Conservation (phyloP, 2,113 vertebrate species). For the Microtus oregoni region DNA sequence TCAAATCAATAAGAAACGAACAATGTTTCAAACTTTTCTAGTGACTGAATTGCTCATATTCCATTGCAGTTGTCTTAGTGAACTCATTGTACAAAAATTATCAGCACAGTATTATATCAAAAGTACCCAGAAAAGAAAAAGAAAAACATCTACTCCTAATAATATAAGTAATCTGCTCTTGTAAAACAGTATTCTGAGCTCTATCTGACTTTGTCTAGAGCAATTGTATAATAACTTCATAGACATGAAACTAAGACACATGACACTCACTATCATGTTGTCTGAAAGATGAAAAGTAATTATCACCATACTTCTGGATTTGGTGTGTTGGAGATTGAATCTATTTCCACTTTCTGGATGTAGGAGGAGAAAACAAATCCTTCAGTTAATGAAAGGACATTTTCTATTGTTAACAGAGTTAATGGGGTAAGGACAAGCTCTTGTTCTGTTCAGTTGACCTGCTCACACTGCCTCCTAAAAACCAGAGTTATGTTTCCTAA, state of each 20-base stretch:
- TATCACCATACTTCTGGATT: neutral
- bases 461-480: neutral
- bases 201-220: neutral
- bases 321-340: neutral
- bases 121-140: neutral
- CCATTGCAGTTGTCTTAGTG: neutral
- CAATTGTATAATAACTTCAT: neutral
- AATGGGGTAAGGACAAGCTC: neutral
- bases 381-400: neutral
- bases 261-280: neutral
- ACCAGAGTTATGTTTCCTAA: neutral
- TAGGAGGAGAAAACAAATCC: neutral
- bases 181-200: neutral
- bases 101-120: neutral
- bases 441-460: neutral
- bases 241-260: neutral
- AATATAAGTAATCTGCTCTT: slow-evolving; percentile 20
- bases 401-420: neutral
- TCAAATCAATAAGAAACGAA: neutral
- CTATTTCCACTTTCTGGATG: neutral
- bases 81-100: neutral
- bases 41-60: neutral
- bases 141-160: neutral
- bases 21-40: neutral
- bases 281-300: neutral